A percentile compares a stretch with the other conserved stretches of the same genome.
These are phyloP conservation scores for Drosophila biarmipes DNA, from an alignment of 1,140 invertebrate genomes.

Conservation along the genomic window DNA sequence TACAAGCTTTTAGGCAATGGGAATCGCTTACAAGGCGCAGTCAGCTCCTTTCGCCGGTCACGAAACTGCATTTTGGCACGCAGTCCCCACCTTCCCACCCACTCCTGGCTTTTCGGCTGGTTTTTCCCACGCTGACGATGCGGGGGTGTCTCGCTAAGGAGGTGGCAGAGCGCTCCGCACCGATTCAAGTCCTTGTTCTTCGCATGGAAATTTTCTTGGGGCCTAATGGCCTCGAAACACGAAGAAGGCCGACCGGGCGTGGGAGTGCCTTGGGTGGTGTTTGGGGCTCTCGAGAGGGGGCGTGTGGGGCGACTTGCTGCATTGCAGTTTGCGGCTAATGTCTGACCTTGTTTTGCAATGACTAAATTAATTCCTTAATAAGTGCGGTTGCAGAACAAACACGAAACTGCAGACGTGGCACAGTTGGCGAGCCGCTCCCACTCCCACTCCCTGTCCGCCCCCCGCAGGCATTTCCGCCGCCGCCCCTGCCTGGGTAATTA, in stretches of 20 bases:
- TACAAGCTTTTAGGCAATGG: constrained; percentile 83
- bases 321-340: constrained; percentile 83
- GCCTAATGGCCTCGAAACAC: constrained; percentile 72
- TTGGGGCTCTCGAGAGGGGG: background rate
- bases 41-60: constrained; percentile 51
- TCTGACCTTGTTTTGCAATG: constrained; percentile 82
- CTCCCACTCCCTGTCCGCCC: background rate
- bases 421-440: constrained; percentile 50
- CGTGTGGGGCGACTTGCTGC: constrained; percentile 61
- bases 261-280: constrained; percentile 39
- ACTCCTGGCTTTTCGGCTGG: constrained; percentile 55
- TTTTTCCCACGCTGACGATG: constrained; percentile 70
- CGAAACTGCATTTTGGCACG: constrained; percentile 77
- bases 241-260: constrained; percentile 52
- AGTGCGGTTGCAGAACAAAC: constrained; percentile 63
- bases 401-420: constrained; percentile 75
- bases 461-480: background rate
- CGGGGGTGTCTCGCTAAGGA: background rate
- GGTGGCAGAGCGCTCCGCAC: constrained; percentile 35
- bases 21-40: constrained; percentile 72
- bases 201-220: constrained; percentile 72
- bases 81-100: constrained; percentile 38
- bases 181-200: constrained; percentile 30
- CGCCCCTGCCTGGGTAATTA: constrained; percentile 54
- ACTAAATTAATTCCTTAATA: constrained; percentile 84